Evolutionary conservation across 2,888 invertebrate genomes (phyloP), one percentile per base, ranked within the genome.

Genomic region (Steromphala cineraria): DNA sequence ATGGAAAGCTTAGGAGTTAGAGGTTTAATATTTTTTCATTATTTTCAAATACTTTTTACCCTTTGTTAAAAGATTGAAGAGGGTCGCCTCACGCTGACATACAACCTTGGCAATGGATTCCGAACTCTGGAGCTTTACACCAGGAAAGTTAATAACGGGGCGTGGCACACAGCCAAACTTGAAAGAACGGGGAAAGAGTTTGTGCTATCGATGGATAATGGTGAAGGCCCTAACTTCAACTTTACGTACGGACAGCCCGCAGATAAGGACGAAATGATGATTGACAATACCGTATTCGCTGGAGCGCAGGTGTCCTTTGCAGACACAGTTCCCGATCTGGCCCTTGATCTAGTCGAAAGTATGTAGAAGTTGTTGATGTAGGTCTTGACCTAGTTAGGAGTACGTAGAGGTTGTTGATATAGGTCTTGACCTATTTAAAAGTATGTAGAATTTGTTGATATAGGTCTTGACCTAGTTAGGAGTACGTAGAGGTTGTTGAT

Each of bases 81-180:
- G 7, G 24, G 46, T 10, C 46, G 46, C 1, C 53, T 75, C 46
- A 75, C 52, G 8, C 8, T 98, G 94, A 95, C 97, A 85, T 99
- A 97, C 93, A 98, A 99, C 94, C 94, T 99, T 78, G 98, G 98
- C 93, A 97, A 98, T 55, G 86, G 87, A 5, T 98, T 98, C 93
- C 96, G 96, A 84, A 82, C 77, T 28, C 84, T 90, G 40, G 97
- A 97, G 91, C 96, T 99, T 88, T 97, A 97, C 91, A 97, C 98
- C 92, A 88, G 88, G 13, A 96, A 97, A 88, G 98, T 98, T 1
- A 97, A 98, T 92, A 98, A 99, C 93, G 99, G 99, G 0, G 98
- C 98, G 90, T 99, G 99, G 99, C 99, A 99, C 92, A 97, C 97
- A 78, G 97, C 98, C 7, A 95, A 96, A 86, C 97, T 98, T 0